Evolutionary conservation across 2,113 vertebrate species (phyloP).

Genomic region (Archocentrus centrarchus): DNA sequence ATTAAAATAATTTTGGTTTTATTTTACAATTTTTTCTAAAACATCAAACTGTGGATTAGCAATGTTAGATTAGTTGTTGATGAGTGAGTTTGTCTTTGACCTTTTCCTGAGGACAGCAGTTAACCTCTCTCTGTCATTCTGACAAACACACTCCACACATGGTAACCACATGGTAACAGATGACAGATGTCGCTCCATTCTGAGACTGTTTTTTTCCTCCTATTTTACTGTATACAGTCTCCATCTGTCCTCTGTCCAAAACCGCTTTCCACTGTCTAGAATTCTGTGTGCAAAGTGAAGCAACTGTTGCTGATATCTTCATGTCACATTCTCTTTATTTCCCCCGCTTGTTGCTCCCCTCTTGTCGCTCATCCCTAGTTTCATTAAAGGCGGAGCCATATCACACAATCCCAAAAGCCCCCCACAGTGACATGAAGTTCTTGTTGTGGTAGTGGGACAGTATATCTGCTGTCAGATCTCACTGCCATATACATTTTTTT

Average conservation of each 20-base stretch:
- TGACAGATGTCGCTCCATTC: background rate
- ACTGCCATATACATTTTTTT: too few relatives aligned
- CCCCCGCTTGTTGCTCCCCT: too few relatives aligned
- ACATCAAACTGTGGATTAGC: background rate
- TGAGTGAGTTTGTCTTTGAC: background rate
- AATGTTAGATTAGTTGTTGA: background rate
- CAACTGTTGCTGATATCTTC: background rate
- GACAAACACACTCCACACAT: background rate
- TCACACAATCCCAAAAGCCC: background rate
- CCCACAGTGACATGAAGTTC: too few relatives aligned
- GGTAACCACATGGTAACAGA: background rate
- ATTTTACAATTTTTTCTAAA: background rate
- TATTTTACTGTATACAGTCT: background rate
- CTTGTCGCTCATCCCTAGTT: too few relatives aligned
- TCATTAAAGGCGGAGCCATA: background rate
- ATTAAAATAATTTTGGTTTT: background rate
- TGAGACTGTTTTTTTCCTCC: background rate
- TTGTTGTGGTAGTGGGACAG: too few relatives aligned
- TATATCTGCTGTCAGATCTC: too few relatives aligned
- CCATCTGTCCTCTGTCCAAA: background rate
- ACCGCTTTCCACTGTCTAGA: background rate
- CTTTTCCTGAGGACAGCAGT: background rate
- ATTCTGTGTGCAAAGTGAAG: background rate
- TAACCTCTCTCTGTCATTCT: background rate
- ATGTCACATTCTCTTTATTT: constrained; percentile 18